Evolutionary conservation across 2,797 vertebrate species (phyloP), one percentile per base, ranked within the genome.

Genomic region (Dallia pectoralis): DNA sequence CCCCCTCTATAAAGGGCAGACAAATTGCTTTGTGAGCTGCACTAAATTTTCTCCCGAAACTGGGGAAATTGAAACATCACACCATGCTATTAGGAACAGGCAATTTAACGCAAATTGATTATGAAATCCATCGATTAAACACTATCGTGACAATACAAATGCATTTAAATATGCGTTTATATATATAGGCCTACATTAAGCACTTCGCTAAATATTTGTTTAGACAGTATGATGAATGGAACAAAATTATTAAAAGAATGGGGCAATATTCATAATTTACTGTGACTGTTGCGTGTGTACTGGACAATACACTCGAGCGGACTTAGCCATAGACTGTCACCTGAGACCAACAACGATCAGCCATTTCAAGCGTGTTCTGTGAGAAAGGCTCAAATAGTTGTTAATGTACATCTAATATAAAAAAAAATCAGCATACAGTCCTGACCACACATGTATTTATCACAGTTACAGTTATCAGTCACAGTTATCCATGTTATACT

Each of bases 221-320:
- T 16, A 5, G 30, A 29, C 8, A 16, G 12, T 30, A 6, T 32
- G 62, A 27, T 27, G 9, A 68, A 40, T 29, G 40, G 4, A 49
- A 18, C 4, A 4, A 56, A 12, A 59, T n/a, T 2, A 33, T 36
- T 2, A 51, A 32, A 4, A 80, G 89, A 89, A 84, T 84, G 87
- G 84, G 81, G 72, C 47, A 69, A 18, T 72, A 82, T 89, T 88
- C 74, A 87, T 87, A 84, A 86, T 91, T 85, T 76, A 90, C 81
- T 79, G 87, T 82, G 82, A 76, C 86, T 82, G 74, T 85, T 80
- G 87, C 83, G 79, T 88, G 81, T 75, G 81, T 82, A 78, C 80
- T 82, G 75, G 74, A 66, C 74, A 74, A 78, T 73, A 66, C 33
- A 77, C 76, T 71, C 82, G 69, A 76, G 36, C 64, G 32, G 75